These are phyloP conservation scores for Eurypyga helias DNA, from an alignment of 2,113 vertebrate genomes.

Conservation along the genomic window DNA sequence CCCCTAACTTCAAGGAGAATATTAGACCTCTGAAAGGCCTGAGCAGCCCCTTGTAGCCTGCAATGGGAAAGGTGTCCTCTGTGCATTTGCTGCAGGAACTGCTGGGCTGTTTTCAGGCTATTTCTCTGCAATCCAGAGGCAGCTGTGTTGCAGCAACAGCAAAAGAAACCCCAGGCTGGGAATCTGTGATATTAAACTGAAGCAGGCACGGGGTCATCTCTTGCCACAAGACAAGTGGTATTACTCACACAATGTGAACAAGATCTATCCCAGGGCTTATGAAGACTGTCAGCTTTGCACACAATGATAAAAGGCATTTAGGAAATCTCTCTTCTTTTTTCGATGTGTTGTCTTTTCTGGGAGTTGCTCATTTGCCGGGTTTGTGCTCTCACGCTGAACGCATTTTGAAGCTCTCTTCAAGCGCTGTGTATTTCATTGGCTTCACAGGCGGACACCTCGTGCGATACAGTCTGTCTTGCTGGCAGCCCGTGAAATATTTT, in stretches of 20 bases:
- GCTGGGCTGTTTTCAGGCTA: not conserved
- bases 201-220: not conserved
- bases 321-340: not conserved
- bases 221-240: not conserved
- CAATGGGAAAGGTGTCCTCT: not conserved
- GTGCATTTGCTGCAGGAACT: accelerated
- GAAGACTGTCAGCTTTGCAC: not conserved
- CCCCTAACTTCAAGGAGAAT: not conserved
- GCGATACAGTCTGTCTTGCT: not conserved
- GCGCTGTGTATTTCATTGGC: not conserved
- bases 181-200: not conserved
- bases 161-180: accelerated
- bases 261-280: not conserved
- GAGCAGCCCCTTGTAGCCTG: not conserved
- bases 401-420: not conserved
- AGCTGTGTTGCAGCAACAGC: not conserved
- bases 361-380: accelerated
- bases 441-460: not conserved
- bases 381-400: not conserved
- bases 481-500: not conserved
- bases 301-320: not conserved
- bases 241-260: not conserved
- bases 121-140: not conserved
- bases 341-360: not conserved
- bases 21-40: not conserved